These are phyloP conservation scores for Caenorhabditis plicata DNA, from an alignment of 2,888 invertebrate genomes.

Conservation along the genomic window DNA sequence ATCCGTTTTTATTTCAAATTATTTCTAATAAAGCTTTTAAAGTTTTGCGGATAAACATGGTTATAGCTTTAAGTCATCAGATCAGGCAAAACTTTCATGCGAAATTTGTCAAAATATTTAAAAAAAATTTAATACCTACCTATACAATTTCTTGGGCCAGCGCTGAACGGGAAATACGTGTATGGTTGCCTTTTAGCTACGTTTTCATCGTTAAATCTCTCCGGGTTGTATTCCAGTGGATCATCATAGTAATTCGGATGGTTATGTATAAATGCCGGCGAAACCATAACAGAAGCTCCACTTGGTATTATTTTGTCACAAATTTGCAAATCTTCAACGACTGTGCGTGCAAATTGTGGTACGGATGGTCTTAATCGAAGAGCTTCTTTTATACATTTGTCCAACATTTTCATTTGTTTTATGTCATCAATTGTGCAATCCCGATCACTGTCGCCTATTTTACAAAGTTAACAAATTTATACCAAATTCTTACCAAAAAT, in stretches of 20 bases:
- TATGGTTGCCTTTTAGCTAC: constrained; percentile 66
- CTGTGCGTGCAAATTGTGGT: constrained; percentile 35
- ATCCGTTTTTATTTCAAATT: too few species aligned
- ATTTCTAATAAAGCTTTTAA: too few species aligned
- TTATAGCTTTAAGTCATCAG: too few species aligned
- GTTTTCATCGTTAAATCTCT: constrained; percentile 37
- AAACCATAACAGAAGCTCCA: constrained; percentile 34
- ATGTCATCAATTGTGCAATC: constrained; percentile 64
- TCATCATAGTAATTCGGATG: constrained; percentile 25
- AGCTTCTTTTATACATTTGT: constrained; percentile 62
- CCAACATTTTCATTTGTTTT: constrained; percentile 58
- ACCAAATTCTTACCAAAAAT: constrained; percentile 24
- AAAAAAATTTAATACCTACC: constrained; percentile 40
- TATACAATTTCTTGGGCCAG: constrained; percentile 69
- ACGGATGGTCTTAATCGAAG: constrained; percentile 43
- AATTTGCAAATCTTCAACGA: constrained; percentile 38
- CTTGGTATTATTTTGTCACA: constrained; percentile 35
- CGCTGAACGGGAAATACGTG: constrained; percentile 69
- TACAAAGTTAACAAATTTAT: neutral
- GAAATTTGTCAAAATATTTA: too few species aligned
- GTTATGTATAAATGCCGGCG: constrained; percentile 42
- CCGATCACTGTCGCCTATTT: constrained; percentile 27
- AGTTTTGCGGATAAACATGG: too few species aligned
- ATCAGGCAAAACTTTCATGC: too few species aligned
- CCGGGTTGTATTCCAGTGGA: constrained; percentile 32